Evolutionary conservation across 2,888 invertebrate genomes (phyloP).

Genomic region (Adineta ricciae): DNA sequence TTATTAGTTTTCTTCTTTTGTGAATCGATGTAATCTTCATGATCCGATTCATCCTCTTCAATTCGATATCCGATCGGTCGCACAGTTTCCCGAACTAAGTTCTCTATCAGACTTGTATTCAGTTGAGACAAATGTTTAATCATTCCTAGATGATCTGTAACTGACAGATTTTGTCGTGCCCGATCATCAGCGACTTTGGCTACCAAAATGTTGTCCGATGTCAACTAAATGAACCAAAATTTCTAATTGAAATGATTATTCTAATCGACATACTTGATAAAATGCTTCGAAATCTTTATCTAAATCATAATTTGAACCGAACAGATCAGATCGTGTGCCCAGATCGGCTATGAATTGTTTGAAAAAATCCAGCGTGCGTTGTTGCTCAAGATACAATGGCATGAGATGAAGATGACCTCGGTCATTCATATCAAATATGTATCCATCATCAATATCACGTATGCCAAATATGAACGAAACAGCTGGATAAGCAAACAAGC

Average conservation of each 20-base stretch:
- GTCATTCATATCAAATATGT: constrained; percentile 29
- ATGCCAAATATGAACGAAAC: constrained; percentile 31
- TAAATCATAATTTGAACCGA: constrained; percentile 20
- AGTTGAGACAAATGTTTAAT: background rate
- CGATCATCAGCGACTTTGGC: background rate
- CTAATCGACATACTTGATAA: background rate
- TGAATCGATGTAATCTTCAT: background rate
- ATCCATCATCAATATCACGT: constrained; percentile 24
- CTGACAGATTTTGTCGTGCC: background rate
- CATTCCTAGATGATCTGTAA: background rate
- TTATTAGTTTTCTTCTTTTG: background rate
- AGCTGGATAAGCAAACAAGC: constrained; percentile 29
- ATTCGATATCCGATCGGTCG: background rate
- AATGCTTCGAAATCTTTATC: constrained; percentile 4
- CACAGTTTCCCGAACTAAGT: background rate
- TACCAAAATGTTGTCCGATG: background rate
- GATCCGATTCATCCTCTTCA: background rate
- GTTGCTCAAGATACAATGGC: background rate
- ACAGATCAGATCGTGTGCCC: background rate
- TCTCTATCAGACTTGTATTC: background rate
- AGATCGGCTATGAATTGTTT: background rate
- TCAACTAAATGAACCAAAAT: background rate
- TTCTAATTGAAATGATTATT: background rate
- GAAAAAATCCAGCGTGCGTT: background rate
- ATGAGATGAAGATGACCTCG: background rate